A percentile compares a stretch with the other conserved stretches of the same genome.
These are phyloP conservation scores for Homalodisca vitripennis DNA, from an alignment of 1,140 invertebrate species.

Conservation along the genomic window DNA sequence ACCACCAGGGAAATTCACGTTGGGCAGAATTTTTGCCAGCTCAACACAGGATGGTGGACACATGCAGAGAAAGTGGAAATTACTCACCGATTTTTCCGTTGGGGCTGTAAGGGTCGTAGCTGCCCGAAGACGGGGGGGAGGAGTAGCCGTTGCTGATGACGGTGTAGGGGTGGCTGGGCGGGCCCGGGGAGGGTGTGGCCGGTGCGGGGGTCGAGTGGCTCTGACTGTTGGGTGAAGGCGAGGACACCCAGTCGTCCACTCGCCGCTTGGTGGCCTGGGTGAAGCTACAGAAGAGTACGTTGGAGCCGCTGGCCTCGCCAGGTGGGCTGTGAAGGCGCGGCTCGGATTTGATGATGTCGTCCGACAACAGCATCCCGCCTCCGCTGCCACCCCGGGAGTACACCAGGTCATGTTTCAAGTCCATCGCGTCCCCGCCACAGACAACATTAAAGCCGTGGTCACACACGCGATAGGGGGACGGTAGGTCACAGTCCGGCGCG, in stretches of 20 bases:
- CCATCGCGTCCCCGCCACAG: background rate
- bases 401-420: slow-evolving; percentile 25
- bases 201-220: slow-evolving; percentile 57
- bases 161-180: slow-evolving; percentile 54
- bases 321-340: slow-evolving; percentile 38
- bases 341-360: slow-evolving; percentile 40
- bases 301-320: slow-evolving; percentile 38
- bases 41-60: too few relatives aligned
- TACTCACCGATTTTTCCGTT: slow-evolving; percentile 81
- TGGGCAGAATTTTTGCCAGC: too few relatives aligned
- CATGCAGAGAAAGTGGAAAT: slow-evolving; percentile 25
- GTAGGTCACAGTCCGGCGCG: too few relatives aligned
- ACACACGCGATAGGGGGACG: too few relatives aligned
- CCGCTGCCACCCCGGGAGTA: background rate
- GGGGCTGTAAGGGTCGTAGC: slow-evolving; percentile 83
- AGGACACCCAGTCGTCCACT: slow-evolving; percentile 61
- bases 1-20: too few relatives aligned
- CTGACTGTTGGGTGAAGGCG: too few relatives aligned
- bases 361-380: slow-evolving; percentile 3
- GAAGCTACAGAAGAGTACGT: slow-evolving; percentile 45
- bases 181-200: slow-evolving; percentile 58
- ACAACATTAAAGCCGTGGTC: background rate
- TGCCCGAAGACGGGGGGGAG: slow-evolving; percentile 71
- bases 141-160: slow-evolving; percentile 74
- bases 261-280: slow-evolving; percentile 48